Percentiles rank a stretch among this genome's conserved stretches.
Evolutionary conservation across 2,113 vertebrate species (phyloP).

Genomic region (Thalassoma bifasciatum): DNA sequence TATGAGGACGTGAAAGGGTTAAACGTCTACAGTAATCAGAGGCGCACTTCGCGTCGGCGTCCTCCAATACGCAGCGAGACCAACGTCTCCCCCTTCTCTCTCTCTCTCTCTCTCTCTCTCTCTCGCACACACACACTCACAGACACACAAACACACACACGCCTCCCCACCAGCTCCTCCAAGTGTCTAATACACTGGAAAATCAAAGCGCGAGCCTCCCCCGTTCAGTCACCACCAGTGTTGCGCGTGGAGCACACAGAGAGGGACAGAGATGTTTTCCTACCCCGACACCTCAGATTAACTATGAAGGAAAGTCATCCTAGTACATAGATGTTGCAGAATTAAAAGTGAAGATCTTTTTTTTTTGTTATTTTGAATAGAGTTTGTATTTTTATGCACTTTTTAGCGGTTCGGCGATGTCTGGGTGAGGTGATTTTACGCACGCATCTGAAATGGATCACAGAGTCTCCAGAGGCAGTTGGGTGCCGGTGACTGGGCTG

Average conservation of each 20-base stretch:
- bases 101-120: constrained; percentile 19
- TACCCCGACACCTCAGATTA: constrained; percentile 13
- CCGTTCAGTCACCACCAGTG: constrained; percentile 70
- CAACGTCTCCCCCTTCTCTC: constrained; percentile 54
- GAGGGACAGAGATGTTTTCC: constrained; percentile 28
- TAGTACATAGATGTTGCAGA: constrained; percentile 33
- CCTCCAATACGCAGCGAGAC: constrained; percentile 83
- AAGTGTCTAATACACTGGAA: constrained; percentile 83
- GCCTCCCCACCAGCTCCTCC: constrained; percentile 70
- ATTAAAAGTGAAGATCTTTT: constrained; percentile 7
- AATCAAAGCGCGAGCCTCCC: constrained; percentile 78
- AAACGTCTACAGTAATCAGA: constrained; percentile 84
- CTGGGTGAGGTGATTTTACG: constrained; percentile 70
- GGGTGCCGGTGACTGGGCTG: constrained; percentile 78
- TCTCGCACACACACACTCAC: constrained; percentile 29
- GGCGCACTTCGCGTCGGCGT: constrained; percentile 67
- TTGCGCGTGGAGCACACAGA: constrained; percentile 65
- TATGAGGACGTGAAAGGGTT: constrained; percentile 80
- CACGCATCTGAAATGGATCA: constrained; percentile 78
- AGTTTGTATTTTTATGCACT: constrained; percentile 5
- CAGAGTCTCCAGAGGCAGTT: constrained; percentile 74
- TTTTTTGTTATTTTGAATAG: neutral
- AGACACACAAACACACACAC: constrained; percentile 33
- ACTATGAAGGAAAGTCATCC: constrained; percentile 39
- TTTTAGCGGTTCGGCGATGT: constrained; percentile 50